Conservation (phyloP, 1,140 invertebrate genomes). For the Arion vulgaris region DNA sequence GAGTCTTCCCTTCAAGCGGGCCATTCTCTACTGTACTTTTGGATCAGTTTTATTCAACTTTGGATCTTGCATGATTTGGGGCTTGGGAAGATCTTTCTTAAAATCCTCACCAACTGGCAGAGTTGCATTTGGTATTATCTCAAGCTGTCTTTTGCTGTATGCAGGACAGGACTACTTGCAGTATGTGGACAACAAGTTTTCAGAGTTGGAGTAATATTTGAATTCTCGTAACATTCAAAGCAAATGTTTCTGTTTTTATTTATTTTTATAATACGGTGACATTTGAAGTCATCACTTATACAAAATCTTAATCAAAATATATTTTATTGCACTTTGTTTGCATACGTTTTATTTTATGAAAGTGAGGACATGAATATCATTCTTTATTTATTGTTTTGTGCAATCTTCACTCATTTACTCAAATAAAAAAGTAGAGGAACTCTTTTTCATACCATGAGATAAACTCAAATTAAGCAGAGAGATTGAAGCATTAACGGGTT, state of each 20-base stretch:
- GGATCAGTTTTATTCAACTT: conserved; percentile 60
- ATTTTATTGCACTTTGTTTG: not conserved
- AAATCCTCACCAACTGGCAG: conserved; percentile 69
- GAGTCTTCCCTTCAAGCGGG: conserved; percentile 22
- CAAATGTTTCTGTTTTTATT: not conserved
- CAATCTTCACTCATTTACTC: no score
- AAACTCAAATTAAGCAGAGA: no score
- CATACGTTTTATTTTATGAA: not conserved
- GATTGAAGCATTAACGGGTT: no score
- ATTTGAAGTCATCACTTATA: not conserved
- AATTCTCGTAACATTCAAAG: not conserved
- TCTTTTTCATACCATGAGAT: no score
- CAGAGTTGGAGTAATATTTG: conserved; percentile 12
- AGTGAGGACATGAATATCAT: not conserved
- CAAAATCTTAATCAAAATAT: not conserved
- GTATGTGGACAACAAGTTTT: conserved; percentile 34
- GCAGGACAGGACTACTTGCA: conserved; percentile 51
- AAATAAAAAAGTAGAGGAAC: no score
- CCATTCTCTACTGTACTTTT: conserved; percentile 57
- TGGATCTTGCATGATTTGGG: conserved; percentile 58
- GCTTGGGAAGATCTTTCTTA: conserved; percentile 61
- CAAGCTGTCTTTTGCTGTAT: conserved; percentile 44
- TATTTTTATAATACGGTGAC: not conserved
- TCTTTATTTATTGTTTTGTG: no score
- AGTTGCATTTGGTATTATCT: conserved; percentile 54